These are phyloP conservation scores for Perithous albicinctus DNA, from an alignment of 2,888 invertebrate genomes.

Conservation along the genomic window DNA sequence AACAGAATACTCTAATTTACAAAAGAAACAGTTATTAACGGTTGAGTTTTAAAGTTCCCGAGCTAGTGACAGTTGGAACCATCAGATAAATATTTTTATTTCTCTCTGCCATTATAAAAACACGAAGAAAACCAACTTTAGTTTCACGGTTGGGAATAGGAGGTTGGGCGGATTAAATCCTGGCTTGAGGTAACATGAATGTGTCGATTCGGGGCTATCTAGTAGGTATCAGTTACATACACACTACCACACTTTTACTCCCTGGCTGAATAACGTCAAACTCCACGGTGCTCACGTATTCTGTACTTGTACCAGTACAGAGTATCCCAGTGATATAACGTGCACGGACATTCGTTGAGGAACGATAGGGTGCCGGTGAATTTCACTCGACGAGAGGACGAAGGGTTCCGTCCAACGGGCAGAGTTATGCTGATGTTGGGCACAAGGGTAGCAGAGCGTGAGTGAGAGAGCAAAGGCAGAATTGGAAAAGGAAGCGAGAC, in stretches of 20 bases:
- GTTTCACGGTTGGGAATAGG: neutral
- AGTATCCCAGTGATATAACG: slow-evolving; percentile 5
- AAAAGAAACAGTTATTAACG: slow-evolving; percentile 18
- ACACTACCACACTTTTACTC: neutral
- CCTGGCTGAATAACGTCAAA: neutral
- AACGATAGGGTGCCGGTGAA: slow-evolving; percentile 2
- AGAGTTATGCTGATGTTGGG: neutral
- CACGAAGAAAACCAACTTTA: slow-evolving; percentile 24
- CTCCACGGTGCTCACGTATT: slow-evolving; percentile 20
- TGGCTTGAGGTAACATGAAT: slow-evolving; percentile 26
- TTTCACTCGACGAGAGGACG: slow-evolving; percentile 1
- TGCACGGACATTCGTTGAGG: slow-evolving; percentile 21
- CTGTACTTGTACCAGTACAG: slow-evolving; percentile 8
- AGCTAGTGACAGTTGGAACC: neutral
- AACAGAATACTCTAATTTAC: slow-evolving; percentile 8
- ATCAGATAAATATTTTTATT: neutral
- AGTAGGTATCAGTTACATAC: slow-evolving; percentile 26
- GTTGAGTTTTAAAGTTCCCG: neutral
- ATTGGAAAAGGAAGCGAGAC: slow-evolving; percentile 16
- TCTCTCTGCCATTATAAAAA: neutral
- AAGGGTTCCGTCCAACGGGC: neutral
- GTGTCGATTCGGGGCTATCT: slow-evolving; percentile 16
- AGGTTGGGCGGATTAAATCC: slow-evolving; percentile 14
- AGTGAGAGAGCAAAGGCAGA: neutral
- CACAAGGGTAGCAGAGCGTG: neutral